These are phyloP conservation scores for Scolopax mira DNA, from an alignment of 2,113 vertebrate genomes.

Conservation along the genomic window DNA sequence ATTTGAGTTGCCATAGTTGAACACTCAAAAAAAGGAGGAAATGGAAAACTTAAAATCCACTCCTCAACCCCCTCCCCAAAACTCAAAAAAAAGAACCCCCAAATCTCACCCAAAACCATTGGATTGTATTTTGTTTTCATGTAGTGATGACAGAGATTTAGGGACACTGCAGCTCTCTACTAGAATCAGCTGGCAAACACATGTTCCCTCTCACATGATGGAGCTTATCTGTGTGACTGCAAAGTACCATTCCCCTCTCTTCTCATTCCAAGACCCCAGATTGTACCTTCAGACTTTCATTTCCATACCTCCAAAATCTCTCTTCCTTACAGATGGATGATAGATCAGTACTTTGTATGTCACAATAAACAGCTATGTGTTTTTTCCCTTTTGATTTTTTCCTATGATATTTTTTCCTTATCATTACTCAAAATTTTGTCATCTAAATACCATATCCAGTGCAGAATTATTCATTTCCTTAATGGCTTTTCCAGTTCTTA, in stretches of 20 bases:
- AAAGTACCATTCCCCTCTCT: neutral
- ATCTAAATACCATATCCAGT: neutral
- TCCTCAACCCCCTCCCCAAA: too few species aligned
- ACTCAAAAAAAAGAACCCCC: accelerated
- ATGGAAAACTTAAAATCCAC: neutral
- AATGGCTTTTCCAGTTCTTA: neutral
- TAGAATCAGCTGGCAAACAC: neutral
- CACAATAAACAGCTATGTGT: neutral
- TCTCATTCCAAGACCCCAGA: neutral
- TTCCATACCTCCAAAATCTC: neutral
- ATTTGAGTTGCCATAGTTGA: neutral
- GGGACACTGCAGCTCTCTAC: neutral
- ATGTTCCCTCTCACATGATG: neutral
- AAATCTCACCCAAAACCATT: neutral
- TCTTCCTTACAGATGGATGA: neutral
- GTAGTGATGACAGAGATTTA: neutral
- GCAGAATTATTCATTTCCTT: neutral
- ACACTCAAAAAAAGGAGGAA: neutral
- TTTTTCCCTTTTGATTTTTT: neutral
- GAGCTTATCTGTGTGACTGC: neutral
- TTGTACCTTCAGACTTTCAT: neutral
- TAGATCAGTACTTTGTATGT: neutral
- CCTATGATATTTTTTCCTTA: neutral
- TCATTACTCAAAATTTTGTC: neutral
- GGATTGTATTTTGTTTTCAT: neutral